Conservation (phyloP, 2,888 invertebrate genomes). For the Melanchra persicariae region DNA sequence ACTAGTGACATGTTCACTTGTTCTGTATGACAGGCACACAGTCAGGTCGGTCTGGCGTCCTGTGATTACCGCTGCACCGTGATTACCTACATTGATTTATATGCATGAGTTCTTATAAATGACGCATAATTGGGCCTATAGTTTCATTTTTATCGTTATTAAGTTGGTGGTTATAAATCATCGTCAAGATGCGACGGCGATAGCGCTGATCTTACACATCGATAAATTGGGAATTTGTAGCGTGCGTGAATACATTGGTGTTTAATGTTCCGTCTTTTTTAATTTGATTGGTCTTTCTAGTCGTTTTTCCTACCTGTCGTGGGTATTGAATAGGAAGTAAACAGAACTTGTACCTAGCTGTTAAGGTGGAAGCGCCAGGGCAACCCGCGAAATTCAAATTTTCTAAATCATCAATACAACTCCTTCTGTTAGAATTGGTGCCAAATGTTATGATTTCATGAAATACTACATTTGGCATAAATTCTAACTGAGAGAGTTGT, state of each 20-base stretch:
- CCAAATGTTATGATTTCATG: too few species aligned
- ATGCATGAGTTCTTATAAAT: constrained; percentile 86
- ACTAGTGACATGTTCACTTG: constrained; percentile 52
- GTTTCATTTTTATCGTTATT: constrained; percentile 81
- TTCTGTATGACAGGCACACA: constrained; percentile 34
- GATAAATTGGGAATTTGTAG: constrained; percentile 65
- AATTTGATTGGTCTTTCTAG: constrained; percentile 25
- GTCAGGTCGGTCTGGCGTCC: constrained; percentile 61
- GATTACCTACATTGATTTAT: constrained; percentile 84
- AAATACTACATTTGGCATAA: too few species aligned
- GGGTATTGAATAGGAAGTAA: neutral
- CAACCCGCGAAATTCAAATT: too few species aligned
- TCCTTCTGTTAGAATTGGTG: too few species aligned
- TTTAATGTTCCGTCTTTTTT: constrained; percentile 48
- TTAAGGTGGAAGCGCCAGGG: too few species aligned
- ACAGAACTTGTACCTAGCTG: too few species aligned
- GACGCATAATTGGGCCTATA: constrained; percentile 82
- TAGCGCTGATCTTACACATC: constrained; percentile 69
- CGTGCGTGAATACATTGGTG: constrained; percentile 55
- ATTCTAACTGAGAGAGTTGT: too few species aligned
- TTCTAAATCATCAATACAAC: too few species aligned
- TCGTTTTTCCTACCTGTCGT: constrained; percentile 8
- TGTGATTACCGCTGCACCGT: constrained; percentile 81
- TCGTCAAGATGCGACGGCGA: constrained; percentile 74
- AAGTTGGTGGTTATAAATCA: constrained; percentile 79